Evolutionary conservation across 2,888 invertebrate genomes (phyloP), one percentile per base, ranked within the genome.

Genomic region (Coenonympha glycerion): DNA sequence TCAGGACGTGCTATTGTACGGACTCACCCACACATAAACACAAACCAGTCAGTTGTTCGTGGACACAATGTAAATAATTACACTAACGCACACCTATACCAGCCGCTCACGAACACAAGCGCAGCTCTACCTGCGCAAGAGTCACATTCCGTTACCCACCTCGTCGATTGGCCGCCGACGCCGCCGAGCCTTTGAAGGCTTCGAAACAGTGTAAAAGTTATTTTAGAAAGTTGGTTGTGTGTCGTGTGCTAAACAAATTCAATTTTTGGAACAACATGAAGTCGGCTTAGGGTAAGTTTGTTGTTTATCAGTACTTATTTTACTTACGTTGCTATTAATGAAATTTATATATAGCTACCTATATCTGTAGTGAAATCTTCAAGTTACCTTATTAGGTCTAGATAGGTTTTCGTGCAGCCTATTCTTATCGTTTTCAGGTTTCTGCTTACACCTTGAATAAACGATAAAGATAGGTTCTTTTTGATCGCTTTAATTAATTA

Each of bases 141-240:
- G 85, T 78, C 80, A 65, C 86, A 86, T 86, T 86, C 85, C 84
- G 80, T 74, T 74, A 74, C 64, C 70, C 73, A 78, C 79, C 79
- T 74, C 67, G 73, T 77, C 76, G 68, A 79, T 76, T 76, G 79
- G 76, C 71, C 76, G 74, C 62, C 76, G 66, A 79, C 77, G 76
- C 71, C 76, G 74, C 62, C 76, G 65, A 79, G 73, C 76, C 77
- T 75, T 60, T 64, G 66, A 75, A 84, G 80, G 76, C 80, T 83
- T 77, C 65, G 63, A 63, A 66, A 69, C 60, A 56, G 66, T 63
- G 65, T 71, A 66, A 61, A 63, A 51, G 44, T 55, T 55, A 69
- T 69, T 77, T 82, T 82, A 81, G 79, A 81, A 84, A 85, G 79
- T 79, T 68, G 36, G 47, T 60, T 57, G 76, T 76, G 74, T 64